A percentile compares a stretch with the other conserved stretches of the same genome.
Conservation (phyloP, 2,113 vertebrate genomes). For the Tetrax tetrax region DNA sequence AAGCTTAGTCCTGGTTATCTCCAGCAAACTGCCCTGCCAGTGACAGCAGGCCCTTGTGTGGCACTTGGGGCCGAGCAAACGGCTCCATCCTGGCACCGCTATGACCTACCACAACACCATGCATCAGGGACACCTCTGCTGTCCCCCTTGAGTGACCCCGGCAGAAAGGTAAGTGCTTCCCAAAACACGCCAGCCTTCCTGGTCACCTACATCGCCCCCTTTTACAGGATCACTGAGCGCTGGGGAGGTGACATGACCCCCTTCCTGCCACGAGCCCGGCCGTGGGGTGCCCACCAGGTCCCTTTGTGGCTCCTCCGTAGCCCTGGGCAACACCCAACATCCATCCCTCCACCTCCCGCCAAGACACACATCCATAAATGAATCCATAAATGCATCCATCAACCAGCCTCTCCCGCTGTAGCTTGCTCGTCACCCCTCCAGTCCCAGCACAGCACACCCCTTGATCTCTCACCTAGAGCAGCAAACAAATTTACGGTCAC, state of each 20-base stretch:
- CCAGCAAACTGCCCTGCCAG: not conserved
- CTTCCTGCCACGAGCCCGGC: too few relatives aligned
- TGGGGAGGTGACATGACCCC: too few relatives aligned
- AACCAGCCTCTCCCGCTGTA: not conserved
- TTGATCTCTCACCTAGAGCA: not conserved
- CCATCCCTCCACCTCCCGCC: not conserved
- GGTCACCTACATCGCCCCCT: not conserved
- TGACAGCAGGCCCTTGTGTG: rapidly evolving
- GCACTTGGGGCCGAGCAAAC: not conserved
- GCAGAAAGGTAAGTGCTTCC: not conserved
- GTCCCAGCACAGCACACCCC: not conserved
- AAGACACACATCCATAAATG: not conserved
- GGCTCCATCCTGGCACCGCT: not conserved
- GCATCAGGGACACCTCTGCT: not conserved
- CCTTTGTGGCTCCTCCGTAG: too few relatives aligned
- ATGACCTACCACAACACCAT: not conserved
- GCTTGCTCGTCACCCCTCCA: not conserved
- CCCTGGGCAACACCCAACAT: too few relatives aligned
- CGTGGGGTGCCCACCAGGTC: too few relatives aligned
- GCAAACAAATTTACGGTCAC: not conserved
- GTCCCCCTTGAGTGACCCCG: rapidly evolving
- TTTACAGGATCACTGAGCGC: not conserved
- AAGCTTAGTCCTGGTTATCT: not conserved
- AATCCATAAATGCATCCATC: not conserved
- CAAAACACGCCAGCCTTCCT: not conserved